Conservation (phyloP, 2,888 invertebrate species). For the Cataglyphis cursor region DNA sequence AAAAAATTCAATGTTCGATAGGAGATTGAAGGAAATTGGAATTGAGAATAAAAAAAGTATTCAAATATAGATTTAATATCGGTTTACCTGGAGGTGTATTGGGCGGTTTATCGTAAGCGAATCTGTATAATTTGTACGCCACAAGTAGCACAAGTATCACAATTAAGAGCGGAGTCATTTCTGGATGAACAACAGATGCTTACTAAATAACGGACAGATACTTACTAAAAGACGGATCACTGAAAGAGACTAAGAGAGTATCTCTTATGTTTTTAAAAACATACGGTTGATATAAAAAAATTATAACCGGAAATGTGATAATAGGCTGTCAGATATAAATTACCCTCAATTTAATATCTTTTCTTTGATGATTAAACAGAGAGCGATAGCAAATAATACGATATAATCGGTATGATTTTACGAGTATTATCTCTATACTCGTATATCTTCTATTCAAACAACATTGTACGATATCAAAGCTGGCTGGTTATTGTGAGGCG, state of each 20-base stretch:
- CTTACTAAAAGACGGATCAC: no score
- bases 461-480: no score
- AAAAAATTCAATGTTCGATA: no score
- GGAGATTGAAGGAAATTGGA: no score
- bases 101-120: constrained; percentile 79
- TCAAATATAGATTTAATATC: background rate
- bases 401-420: no score
- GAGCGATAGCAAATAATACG: no score
- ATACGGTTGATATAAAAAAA: background rate
- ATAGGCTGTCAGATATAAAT: background rate
- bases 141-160: constrained; percentile 40
- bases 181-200: background rate
- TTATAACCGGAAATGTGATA: background rate
- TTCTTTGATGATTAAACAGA: no score
- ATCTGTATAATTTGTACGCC: constrained; percentile 71
- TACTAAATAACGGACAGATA: no score
- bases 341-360: background rate
- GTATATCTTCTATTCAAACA: no score
- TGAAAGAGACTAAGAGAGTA: no score
- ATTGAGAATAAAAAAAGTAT: background rate
- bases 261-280: background rate
- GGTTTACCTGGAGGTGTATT: constrained; percentile 89
- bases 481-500: no score
- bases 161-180: constrained; percentile 60
- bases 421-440: no score